Evolutionary conservation across 2,797 vertebrate genomes (phyloP).

Genomic region (Allobates femoralis): DNA sequence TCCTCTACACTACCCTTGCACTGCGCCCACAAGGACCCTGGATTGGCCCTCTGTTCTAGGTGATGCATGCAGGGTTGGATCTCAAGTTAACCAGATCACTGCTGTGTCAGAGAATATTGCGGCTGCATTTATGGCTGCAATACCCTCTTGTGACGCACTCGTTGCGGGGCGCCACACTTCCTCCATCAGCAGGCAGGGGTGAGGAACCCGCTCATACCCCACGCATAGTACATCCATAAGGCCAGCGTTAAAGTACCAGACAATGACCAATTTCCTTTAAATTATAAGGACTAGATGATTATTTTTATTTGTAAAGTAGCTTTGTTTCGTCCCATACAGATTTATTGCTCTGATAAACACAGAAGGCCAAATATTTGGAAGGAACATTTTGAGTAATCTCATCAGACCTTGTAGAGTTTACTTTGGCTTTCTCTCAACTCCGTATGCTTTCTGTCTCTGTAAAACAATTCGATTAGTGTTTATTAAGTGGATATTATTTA

Average conservation of each 20-base stretch:
- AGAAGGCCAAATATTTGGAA: constrained; percentile 35
- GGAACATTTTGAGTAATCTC: constrained; percentile 17
- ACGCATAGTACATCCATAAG: neutral
- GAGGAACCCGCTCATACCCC: neutral
- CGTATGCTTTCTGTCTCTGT: constrained; percentile 20
- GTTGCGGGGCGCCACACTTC: no score
- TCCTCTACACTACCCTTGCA: no score
- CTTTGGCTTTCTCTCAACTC: constrained; percentile 14
- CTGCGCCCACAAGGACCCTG: no score
- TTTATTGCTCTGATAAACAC: neutral
- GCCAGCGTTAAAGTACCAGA: neutral
- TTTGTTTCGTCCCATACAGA: neutral
- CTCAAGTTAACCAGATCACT: no score
- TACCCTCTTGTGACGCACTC: no score
- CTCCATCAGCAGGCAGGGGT: neutral
- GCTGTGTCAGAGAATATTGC: no score
- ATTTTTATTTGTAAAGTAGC: neutral
- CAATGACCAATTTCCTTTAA: neutral
- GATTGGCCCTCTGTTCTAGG: no score
- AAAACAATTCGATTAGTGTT: constrained; percentile 23
- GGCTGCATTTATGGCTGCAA: no score
- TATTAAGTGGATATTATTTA: constrained; percentile 24
- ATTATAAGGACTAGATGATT: neutral
- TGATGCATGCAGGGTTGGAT: no score
- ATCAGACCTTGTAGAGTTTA: neutral